These are phyloP conservation scores for Ctena decussata DNA, from an alignment of 2,888 invertebrate species.

Conservation along the genomic window DNA sequence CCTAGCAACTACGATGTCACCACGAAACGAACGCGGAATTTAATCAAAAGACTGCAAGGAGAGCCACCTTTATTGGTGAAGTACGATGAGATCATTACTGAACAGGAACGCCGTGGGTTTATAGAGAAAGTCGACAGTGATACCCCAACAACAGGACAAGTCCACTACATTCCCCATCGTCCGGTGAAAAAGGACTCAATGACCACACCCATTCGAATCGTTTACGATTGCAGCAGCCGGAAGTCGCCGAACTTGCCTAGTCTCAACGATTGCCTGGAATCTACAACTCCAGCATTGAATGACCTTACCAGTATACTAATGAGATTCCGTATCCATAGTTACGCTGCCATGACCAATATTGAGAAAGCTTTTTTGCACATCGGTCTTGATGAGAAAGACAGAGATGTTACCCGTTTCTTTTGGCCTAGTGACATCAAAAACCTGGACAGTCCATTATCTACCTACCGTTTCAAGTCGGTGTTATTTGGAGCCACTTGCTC, in stretches of 20 bases:
- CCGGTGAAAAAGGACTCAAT: conserved; percentile 54
- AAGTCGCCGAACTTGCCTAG: conserved; percentile 23
- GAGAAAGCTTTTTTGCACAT: conserved; percentile 59
- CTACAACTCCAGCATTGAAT: conserved; percentile 45
- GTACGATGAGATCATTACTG: conserved; percentile 44
- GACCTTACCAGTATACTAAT: conserved; percentile 46
- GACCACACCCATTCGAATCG: conserved; percentile 58
- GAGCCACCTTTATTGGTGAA: neutral
- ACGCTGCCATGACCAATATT: conserved; percentile 43
- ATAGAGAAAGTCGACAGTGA: conserved; percentile 34
- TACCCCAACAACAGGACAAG: neutral
- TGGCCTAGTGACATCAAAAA: conserved; percentile 45
- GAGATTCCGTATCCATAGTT: conserved; percentile 46
- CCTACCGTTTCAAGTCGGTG: conserved; percentile 30
- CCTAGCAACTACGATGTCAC: conserved; percentile 19
- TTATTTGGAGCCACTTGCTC: conserved; percentile 30
- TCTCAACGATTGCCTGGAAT: conserved; percentile 54
- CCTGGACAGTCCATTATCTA: conserved; percentile 33
- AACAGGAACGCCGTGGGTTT: conserved; percentile 47
- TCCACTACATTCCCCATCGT: conserved; percentile 61
- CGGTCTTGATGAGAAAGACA: conserved; percentile 43
- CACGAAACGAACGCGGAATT: conserved; percentile 13
- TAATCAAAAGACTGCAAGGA: conserved; percentile 18
- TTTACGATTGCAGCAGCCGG: conserved; percentile 56
- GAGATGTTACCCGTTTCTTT: conserved; percentile 53